Base-by-base conservation (phyloP, 2,797 vertebrate genomes). In the Crenichthys baileyi region DNA sequence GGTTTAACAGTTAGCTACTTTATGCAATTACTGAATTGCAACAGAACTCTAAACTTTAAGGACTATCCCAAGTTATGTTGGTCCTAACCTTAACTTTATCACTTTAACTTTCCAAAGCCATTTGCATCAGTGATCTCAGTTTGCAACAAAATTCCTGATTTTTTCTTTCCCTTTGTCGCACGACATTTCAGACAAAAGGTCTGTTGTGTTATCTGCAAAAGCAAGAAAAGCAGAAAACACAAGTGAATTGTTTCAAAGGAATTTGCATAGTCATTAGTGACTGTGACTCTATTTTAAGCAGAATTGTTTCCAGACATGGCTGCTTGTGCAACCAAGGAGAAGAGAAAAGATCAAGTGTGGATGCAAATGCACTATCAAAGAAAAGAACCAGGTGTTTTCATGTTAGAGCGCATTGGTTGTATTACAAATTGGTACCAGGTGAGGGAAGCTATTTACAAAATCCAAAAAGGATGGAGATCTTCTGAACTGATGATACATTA, bases 381-480 rank as follows among this genome's bases (percentile, higher is more conserved):
- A 63, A 83, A 92, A 85, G 82, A 92, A 89, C 90, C 80, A 93
- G 85, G 4, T 36, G 93, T 93, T 96, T 96, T 96, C 94, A 90
- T 67, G 93, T 94, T 74, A 88, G 92, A 92, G 94, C 89, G 94
- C 91, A 94, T 93, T 93, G 94, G 93, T 92, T 93, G 82, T 94
- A 94, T 92, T 93, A 90, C 89, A 96, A 94, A 96, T 94, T 95
- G 91, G 88, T 97, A 97, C 96, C 95, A 96, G 96, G 96, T 95
- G 94, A 94, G 88, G 83, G 56, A 55, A 61, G 65, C 79, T 87
- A 79, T 78, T 67, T 74, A 84, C 83, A 86, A 86, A 87, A 89
- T 83, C 83, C 84, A 80, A 70, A 83, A 75, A 81, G 78, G 89
- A 90, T 81, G 89, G 83, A 93, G 85, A 80, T 76, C 65, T 63